phyloP scores from a whole-genome alignment of 1,140 invertebrate species.

The Polyergus mexicanus region DNA sequence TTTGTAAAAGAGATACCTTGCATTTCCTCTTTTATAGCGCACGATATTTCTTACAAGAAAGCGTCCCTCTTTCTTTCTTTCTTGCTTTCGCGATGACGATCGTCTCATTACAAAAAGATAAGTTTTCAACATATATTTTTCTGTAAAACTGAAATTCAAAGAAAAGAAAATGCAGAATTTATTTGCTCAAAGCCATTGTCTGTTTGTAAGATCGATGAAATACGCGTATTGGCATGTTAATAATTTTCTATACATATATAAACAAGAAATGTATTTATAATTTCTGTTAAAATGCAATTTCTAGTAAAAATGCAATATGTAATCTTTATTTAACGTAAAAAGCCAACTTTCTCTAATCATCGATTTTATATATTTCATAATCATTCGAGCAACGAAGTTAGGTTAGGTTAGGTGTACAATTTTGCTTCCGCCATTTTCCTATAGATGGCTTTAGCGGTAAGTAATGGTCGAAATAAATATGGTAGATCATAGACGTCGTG shows the following conservation, averaged over 20 bases:
- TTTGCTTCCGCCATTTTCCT: too few species aligned
- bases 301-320: not conserved
- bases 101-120: conserved; percentile 44
- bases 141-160: conserved; percentile 41
- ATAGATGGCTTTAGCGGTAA: too few species aligned
- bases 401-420: too few species aligned
- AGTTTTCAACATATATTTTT: conserved; percentile 48
- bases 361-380: not conserved
- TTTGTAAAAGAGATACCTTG: conserved; percentile 63
- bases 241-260: not conserved
- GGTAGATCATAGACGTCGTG: too few species aligned
- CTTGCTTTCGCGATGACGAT: conserved; percentile 41
- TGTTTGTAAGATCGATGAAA: conserved; percentile 20
- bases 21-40: conserved; percentile 61
- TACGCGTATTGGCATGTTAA: not conserved
- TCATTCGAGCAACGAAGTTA: conserved; percentile 2
- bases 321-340: not conserved
- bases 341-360: conserved; percentile 6
- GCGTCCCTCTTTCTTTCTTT: conserved; percentile 44
- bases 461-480: too few species aligned
- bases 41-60: conserved; percentile 59
- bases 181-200: conserved; percentile 37
- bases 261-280: conserved; percentile 9
- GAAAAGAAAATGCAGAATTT: conserved; percentile 43
- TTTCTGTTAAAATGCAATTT: too few species aligned